Evolutionary conservation across 2,797 vertebrate genomes (phyloP).

Genomic region (Phrynocephalus guinanensis): DNA sequence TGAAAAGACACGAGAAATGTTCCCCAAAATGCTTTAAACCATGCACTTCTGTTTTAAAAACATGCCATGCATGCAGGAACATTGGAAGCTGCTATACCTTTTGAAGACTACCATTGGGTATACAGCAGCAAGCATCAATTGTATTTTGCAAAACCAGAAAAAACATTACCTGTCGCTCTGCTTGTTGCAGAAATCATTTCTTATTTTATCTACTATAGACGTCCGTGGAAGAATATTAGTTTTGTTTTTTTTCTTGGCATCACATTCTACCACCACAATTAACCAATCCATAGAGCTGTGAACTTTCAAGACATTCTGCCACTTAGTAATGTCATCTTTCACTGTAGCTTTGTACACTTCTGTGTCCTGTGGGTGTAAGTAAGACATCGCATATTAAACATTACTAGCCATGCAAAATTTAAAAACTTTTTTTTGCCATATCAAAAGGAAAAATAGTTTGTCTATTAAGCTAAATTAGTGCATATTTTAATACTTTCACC

Average conservation of each 20-base stretch:
- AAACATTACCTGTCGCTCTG: conserved; percentile 93
- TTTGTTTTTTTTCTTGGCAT: conserved; percentile 98
- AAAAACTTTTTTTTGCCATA: conserved; percentile 44
- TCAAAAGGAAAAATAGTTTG: conserved; percentile 7
- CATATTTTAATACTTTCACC: neutral
- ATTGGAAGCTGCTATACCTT: neutral
- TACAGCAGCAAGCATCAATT: neutral
- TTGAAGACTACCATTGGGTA: neutral
- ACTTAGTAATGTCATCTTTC: conserved; percentile 96
- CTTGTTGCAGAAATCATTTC: conserved; percentile 98
- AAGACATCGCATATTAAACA: conserved; percentile 59
- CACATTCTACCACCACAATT: conserved; percentile 95
- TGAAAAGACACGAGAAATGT: no score
- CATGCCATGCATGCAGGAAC: neutral
- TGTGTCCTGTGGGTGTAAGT: conserved; percentile 85
- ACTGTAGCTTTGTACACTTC: conserved; percentile 92
- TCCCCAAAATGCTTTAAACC: no score
- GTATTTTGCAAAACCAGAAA: conserved; percentile 11
- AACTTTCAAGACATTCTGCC: conserved; percentile 90
- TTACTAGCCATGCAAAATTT: conserved; percentile 32
- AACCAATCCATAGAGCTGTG: conserved; percentile 93
- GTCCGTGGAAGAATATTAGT: conserved; percentile 97
- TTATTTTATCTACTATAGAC: conserved; percentile 98
- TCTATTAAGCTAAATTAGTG: neutral
- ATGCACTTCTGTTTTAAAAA: neutral